A percentile compares a stretch with the other conserved stretches of the same genome.
phyloP scores from a whole-genome alignment of 2,113 vertebrate genomes.

The Aptenodytes forsteri region DNA sequence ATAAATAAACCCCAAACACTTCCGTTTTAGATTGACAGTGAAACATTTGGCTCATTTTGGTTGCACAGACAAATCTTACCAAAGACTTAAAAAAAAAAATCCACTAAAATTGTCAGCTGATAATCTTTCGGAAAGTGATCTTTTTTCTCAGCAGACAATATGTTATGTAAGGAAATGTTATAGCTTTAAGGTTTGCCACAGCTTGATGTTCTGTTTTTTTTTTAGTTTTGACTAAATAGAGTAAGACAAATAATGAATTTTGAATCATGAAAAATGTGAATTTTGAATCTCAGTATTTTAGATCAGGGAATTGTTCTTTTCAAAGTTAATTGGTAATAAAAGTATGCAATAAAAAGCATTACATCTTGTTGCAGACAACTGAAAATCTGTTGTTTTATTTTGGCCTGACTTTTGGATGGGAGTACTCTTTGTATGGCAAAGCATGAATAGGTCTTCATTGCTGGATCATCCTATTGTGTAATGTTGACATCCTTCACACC shows the following conservation, averaged over 20 bases:
- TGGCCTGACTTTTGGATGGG: background rate
- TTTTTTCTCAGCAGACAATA: background rate
- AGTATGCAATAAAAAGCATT: background rate
- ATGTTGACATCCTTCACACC: background rate
- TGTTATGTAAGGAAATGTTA: conserved; percentile 1
- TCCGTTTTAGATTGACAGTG: conserved; percentile 14
- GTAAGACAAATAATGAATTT: background rate
- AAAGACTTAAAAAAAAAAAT: background rate
- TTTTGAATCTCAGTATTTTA: background rate
- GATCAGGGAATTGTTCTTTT: background rate
- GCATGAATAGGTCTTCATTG: accelerated
- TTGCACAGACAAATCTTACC: background rate
- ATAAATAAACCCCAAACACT: background rate
- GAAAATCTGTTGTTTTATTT: background rate
- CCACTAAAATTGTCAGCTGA: background rate
- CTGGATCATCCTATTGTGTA: background rate
- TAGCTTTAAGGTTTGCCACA: background rate
- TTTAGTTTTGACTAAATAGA: background rate
- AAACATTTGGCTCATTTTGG: conserved; percentile 25
- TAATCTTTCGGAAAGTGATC: background rate
- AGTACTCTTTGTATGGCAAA: background rate
- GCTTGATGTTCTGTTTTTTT: background rate
- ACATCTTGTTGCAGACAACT: background rate
- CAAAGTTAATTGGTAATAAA: background rate
- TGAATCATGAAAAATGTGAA: background rate